Base-by-base conservation (phyloP, 2,888 invertebrate species). In the Polydrusus cervinus region DNA sequence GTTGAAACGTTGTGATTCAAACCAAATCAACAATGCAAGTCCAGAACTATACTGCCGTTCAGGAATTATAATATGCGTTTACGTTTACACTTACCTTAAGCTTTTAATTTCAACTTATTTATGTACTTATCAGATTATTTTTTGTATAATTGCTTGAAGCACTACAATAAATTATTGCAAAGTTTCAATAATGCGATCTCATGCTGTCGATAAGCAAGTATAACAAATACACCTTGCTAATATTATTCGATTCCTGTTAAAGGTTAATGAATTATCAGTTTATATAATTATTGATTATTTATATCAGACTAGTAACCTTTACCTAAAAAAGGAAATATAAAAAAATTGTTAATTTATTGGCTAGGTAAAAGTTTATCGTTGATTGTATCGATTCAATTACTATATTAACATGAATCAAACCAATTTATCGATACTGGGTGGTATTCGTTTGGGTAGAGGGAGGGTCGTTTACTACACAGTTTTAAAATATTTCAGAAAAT, bases 331-430 rank as follows among this genome's bases (percentile, higher is more conserved):
- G 51, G 49, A 34, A 16, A 40, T 18, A 3, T 49, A 45, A 34
- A 71, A 71, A 64, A 43, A 20, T n/a, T 57, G 60, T 60, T 60
- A 61, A 61, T 67, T 72, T 60, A 66, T 60, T 13, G 61, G 16
- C 49, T 61, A 34, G 47, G 47, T 65, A 57, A 65, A 66, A 72
- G 67, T 72, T 55, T 64, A 72, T 14, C 34, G 25, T 49, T 43
- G 64, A 71, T 64, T 40, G 40, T 71, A 64, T 6, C 43, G 43
- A n/a, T 10, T n/a, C 40, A 40, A 10, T 40, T 11, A 40, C 40
- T n/a, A n/a, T 11, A 7, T 11, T 3, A 40, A 11, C 40, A 40
- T 11, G 9, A 40, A 40, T 40, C 30, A 5, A 30, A 30, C 30
- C 7, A 30, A 30, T 30, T 30, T 3, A 30, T 30, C 30, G n/a